phyloP scores from a whole-genome alignment of 2,888 invertebrate species.

The Dynastes maya region DNA sequence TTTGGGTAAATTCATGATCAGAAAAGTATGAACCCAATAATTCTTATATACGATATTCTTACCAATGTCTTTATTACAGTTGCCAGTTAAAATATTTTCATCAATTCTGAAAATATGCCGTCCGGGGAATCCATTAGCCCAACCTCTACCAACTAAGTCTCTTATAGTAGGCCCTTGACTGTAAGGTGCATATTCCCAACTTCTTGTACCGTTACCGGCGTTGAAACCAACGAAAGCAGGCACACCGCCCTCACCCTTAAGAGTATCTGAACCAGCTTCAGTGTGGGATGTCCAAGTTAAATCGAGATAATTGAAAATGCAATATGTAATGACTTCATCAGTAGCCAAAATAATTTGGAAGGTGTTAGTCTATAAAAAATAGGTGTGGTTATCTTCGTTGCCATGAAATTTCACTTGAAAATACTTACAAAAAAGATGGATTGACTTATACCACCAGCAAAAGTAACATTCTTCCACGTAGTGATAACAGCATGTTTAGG shows the following conservation, averaged over 20 bases:
- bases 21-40: no score
- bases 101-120: slow-evolving; percentile 96
- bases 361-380: slow-evolving; percentile 84
- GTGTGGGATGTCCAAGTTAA: slow-evolving; percentile 94
- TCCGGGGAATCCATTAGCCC: slow-evolving; percentile 90
- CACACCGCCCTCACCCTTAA: slow-evolving; percentile 88
- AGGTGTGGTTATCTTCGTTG: neutral
- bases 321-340: slow-evolving; percentile 95
- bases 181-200: slow-evolving; percentile 91
- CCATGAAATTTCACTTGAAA: neutral
- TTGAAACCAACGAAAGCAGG: slow-evolving; percentile 96
- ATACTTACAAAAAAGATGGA: slow-evolving; percentile 79
- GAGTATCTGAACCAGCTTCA: slow-evolving; percentile 92
- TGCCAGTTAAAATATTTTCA: slow-evolving; percentile 93
- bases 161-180: slow-evolving; percentile 89
- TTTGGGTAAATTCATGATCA: no score
- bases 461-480: slow-evolving; percentile 97
- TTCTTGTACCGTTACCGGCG: slow-evolving; percentile 93
- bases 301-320: slow-evolving; percentile 94
- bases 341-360: slow-evolving; percentile 96
- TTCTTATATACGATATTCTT: slow-evolving; percentile 55
- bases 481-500: slow-evolving; percentile 93
- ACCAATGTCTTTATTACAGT: slow-evolving; percentile 94
- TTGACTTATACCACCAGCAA: slow-evolving; percentile 89
- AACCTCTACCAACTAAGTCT: slow-evolving; percentile 88